Base-by-base conservation (phyloP, 2,113 vertebrate species). In the Eptesicus fuscus region DNA sequence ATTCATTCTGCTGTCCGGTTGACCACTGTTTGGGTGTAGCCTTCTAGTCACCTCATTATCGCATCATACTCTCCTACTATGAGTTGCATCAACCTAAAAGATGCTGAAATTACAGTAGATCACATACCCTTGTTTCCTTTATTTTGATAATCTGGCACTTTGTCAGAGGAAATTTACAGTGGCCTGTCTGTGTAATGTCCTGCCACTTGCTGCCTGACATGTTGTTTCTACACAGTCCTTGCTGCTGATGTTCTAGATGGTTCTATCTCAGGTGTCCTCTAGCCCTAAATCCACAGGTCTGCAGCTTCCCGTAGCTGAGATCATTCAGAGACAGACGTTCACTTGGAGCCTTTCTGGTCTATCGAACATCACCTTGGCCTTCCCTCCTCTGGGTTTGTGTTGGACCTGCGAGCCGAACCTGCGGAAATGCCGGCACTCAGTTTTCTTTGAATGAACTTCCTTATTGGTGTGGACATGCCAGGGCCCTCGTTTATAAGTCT, bases 381-480 rank as follows among this genome's bases (percentile, higher is more conserved):
- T 93, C 83, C 47, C 20, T 77, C 71, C 84, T 95, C 84, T 53
- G 83, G 88, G 82, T 94, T 82, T 86, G 30, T 40, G 69, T 96
- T 92, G 97, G 87, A 87, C 91, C 74, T 84, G 40, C 37, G 73
- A 35, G 71, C 88, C 70, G 65, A 82, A 79, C 56, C 69, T 96
- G 67, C 47, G 77, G 83, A 95, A 82, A 87, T 91, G 87, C 94
- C 59, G 76, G 22, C 53, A 69, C 76, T 90, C 90, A 88, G 2
- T 67, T 96, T 97, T 92, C 89, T 79, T 93, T 96, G 88, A 96
- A 73, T 96, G 93, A 97, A 88, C 93, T 30, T 22, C n/a, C 28
- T 94, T 96, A 88, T 78, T 53, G 18, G 42, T 71, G 3, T 17
- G 92, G 90, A 91, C 71, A 56, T 91, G 76, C 22, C 67, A 25